Evolutionary conservation across 2,888 invertebrate species (phyloP).

Genomic region (Aphelenchoides bicaudatus): DNA sequence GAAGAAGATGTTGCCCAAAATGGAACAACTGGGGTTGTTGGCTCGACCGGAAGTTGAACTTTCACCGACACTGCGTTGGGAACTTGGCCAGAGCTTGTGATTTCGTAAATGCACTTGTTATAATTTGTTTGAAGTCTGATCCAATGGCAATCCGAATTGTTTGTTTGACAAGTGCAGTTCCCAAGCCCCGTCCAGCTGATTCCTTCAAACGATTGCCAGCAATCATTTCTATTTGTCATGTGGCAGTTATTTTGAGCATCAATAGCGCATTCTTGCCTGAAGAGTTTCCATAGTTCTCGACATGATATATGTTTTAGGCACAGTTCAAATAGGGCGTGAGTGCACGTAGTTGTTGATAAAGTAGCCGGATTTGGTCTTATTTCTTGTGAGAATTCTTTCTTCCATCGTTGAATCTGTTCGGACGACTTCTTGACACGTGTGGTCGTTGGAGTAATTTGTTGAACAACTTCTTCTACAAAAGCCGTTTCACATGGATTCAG

Average conservation of each 20-base stretch:
- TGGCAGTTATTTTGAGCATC: conserved; percentile 55
- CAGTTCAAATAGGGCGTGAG: conserved; percentile 50
- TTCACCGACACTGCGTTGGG: conserved; percentile 23
- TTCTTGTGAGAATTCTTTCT: conserved; percentile 33
- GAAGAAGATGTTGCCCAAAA: background rate
- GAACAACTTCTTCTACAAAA: background rate
- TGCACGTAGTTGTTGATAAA: conserved; percentile 35
- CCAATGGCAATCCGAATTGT: conserved; percentile 58
- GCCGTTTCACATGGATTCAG: conserved; percentile 6
- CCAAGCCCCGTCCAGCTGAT: conserved; percentile 59
- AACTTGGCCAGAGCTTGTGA: conserved; percentile 36
- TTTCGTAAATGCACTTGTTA: conserved; percentile 58
- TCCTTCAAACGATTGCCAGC: conserved; percentile 59
- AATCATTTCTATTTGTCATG: conserved; percentile 52
- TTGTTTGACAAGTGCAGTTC: conserved; percentile 47
- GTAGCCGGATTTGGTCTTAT: conserved; percentile 15
- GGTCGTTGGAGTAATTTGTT: background rate
- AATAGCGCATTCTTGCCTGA: conserved; percentile 52
- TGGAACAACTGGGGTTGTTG: conserved; percentile 10
- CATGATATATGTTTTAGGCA: conserved; percentile 57
- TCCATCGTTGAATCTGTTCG: conserved; percentile 35
- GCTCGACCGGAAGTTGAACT: background rate
- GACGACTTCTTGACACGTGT: conserved; percentile 31
- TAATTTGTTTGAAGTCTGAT: conserved; percentile 59
- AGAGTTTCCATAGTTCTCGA: conserved; percentile 54